Base-by-base conservation (phyloP, 2,797 vertebrate species). In the Leptodactylus fallax region DNA sequence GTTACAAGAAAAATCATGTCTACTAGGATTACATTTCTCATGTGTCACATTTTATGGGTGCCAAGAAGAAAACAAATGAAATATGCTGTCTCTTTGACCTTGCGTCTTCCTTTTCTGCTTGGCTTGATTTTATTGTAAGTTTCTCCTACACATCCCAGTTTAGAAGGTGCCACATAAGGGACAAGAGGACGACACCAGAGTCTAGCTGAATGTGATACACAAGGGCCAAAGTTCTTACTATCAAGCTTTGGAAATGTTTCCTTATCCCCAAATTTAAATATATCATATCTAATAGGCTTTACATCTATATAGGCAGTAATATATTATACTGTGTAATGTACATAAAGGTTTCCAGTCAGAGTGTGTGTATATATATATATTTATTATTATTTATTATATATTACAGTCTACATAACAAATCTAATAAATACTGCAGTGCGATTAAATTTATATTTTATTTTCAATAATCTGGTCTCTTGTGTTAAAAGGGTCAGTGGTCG, bases 1-100 rank as follows among this genome's bases (percentile, higher is more conserved):
- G 90, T 91, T 84, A 88, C 87, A 90, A 86, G 0, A 90, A 49
- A 89, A 91, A 71, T 0, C 19, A 87, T 65, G 79, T 69, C 91
- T 89, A 67, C 81, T 78, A 85, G 91, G 47, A 87, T 49, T 89
- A 58, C 87, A n/a, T 81, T 89, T 89, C 85, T 79, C 65, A 74
- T 87, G 17, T 86, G 55, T 90, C 81, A 85, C 74, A 49, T 88
- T 90, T 91, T 86, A 67, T 83, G 71, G 86, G 71, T 82, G 21
- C 55, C 67, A 74, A 82, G 47, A 87, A 55, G 13, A 78, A 85
- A 85, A 67, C 74, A 67, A 65, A 21, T 61, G 17, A 83, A 82
- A 76, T 49, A 51, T 87, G 60, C 72, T 67, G 61, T 79, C 51
- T 71, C 14, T 61, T 25, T 88, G 87, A 83, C 87, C 87, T 83